A percentile compares a stretch with the other conserved stretches of the same genome.
These are phyloP conservation scores for Triops cancriformis DNA, from an alignment of 1,140 invertebrate genomes.

Conservation along the genomic window DNA sequence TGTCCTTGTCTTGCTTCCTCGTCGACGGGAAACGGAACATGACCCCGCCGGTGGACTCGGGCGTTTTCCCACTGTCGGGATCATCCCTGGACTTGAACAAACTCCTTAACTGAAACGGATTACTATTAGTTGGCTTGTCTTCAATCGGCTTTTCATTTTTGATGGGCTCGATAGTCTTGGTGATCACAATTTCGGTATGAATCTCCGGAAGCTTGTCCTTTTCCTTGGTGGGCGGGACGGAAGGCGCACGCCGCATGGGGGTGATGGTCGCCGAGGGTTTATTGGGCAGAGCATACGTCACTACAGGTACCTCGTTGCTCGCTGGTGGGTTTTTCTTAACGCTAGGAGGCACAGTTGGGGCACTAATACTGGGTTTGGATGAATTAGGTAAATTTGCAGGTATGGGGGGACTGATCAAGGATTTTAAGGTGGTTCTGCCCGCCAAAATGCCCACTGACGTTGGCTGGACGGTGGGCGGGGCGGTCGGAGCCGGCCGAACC, in stretches of 20 bases:
- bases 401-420: background rate
- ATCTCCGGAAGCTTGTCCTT: background rate
- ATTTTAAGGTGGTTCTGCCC: background rate
- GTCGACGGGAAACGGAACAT: background rate
- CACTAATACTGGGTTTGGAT: background rate
- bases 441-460: background rate
- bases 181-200: slow-evolving; percentile 23
- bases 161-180: slow-evolving; percentile 22
- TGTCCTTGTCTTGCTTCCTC: background rate
- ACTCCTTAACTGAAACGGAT: background rate
- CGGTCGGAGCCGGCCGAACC: slow-evolving; percentile 15
- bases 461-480: slow-evolving; percentile 7
- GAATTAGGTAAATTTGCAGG: background rate
- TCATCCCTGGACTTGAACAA: background rate
- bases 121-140: background rate
- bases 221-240: background rate
- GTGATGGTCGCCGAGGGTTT: background rate
- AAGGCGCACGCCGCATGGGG: background rate
- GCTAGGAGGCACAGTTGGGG: background rate
- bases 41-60: background rate
- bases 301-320: background rate
- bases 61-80: background rate
- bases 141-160: background rate
- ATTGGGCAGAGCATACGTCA: background rate
- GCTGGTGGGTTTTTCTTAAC: background rate